These are phyloP conservation scores for Centropus unirufus DNA, from an alignment of 2,113 vertebrate species.

Conservation along the genomic window DNA sequence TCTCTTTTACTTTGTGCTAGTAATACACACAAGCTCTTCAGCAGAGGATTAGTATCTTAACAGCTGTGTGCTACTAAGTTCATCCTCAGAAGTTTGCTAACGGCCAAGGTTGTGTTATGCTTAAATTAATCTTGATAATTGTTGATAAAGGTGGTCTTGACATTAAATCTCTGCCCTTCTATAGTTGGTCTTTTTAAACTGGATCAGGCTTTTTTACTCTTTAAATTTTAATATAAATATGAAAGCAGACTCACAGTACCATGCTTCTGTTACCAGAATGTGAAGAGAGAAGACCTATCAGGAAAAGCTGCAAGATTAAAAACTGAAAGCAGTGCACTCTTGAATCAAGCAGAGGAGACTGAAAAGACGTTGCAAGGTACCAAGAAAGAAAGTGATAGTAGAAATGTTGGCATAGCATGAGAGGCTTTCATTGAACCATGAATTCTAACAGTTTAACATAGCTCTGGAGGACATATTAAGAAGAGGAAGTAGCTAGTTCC, in stretches of 20 bases:
- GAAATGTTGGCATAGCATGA: not conserved
- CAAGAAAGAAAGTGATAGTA: not conserved
- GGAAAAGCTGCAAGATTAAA: constrained; percentile 84
- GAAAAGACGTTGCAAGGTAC: constrained; percentile 80
- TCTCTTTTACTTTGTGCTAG: not conserved
- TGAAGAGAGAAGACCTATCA: constrained; percentile 81
- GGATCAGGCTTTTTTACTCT: not conserved
- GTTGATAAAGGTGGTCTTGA: not conserved
- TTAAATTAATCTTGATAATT: not conserved
- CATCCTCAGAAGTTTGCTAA: not conserved
- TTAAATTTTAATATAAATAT: not conserved
- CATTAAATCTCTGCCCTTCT: not conserved
- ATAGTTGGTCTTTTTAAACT: not conserved
- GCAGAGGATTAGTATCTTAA: not conserved
- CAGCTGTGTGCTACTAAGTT: not conserved
- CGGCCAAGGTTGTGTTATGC: not conserved
- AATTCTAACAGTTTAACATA: not conserved
- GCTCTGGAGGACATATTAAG: not conserved
- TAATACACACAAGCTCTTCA: not conserved
- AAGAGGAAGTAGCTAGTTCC: not conserved
- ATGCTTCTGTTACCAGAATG: constrained; percentile 77
- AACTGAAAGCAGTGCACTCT: constrained; percentile 67
- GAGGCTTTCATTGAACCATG: not conserved
- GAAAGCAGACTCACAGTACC: not conserved
- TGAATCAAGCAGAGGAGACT: constrained; percentile 74